Conservation (phyloP, 2,113 vertebrate genomes). For the Brachyhypopomus gauderio region DNA sequence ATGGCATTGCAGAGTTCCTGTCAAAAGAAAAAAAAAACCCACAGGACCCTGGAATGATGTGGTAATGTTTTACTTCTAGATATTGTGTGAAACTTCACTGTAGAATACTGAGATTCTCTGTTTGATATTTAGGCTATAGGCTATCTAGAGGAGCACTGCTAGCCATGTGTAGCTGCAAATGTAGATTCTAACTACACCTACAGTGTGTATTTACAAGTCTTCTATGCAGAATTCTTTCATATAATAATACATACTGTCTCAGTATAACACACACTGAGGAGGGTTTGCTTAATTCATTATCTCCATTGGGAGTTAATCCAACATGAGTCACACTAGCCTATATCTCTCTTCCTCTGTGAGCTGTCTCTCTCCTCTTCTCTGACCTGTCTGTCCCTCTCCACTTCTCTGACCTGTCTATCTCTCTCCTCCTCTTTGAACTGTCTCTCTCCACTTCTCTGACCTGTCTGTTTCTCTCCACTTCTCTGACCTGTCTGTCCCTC, state of each 20-base stretch:
- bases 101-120: too few relatives aligned
- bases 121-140: too few relatives aligned
- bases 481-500: too few relatives aligned
- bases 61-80: background rate
- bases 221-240: too few relatives aligned
- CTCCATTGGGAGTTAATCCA: slow-evolving; percentile 3
- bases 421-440: background rate
- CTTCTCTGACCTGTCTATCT: background rate
- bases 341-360: background rate
- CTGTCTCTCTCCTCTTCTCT: background rate
- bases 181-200: too few relatives aligned
- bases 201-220: too few relatives aligned
- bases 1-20: background rate
- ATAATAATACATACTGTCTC: background rate
- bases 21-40: background rate
- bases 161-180: too few relatives aligned
- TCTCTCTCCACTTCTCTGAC: background rate
- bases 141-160: too few relatives aligned
- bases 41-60: background rate
- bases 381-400: background rate
- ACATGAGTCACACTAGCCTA: slow-evolving; percentile 17
- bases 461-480: too few relatives aligned
- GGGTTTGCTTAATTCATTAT: slow-evolving; percentile 19
- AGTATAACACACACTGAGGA: slow-evolving; percentile 9
- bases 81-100: too few relatives aligned